These are phyloP conservation scores for Heliconius himera DNA, from an alignment of 1,140 invertebrate genomes.

Conservation along the genomic window DNA sequence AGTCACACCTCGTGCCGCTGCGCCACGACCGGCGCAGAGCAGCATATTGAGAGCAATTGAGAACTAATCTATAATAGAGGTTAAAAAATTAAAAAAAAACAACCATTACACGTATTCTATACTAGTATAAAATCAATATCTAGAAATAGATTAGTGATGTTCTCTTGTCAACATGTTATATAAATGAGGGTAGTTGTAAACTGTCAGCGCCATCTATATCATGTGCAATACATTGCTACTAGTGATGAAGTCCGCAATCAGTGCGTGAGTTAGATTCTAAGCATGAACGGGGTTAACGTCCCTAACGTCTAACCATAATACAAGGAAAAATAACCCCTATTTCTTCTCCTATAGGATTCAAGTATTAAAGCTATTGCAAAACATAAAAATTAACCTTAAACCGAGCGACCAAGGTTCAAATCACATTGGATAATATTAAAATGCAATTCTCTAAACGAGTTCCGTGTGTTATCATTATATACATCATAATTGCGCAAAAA, in stretches of 20 bases:
- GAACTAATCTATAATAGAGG: no score
- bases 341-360: constrained; percentile 9
- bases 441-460: constrained; percentile 37
- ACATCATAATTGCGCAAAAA: constrained; percentile 45
- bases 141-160: neutral
- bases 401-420: constrained; percentile 9
- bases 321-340: constrained; percentile 28
- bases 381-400: constrained; percentile 20
- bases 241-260: constrained; percentile 44
- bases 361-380: neutral
- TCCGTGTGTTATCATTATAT: constrained; percentile 46
- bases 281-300: constrained; percentile 36
- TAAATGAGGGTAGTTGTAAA: constrained; percentile 32
- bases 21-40: no score
- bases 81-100: no score
- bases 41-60: no score
- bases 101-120: neutral
- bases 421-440: constrained; percentile 15
- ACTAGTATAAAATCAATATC: no score
- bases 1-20: no score
- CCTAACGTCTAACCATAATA: constrained; percentile 13
- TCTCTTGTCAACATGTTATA: constrained; percentile 3
- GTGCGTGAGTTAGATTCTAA: constrained; percentile 43
- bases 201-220: constrained; percentile 44
- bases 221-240: constrained; percentile 40